These are phyloP conservation scores for Odocoileus virginianus DNA, from an alignment of 2,113 vertebrate species.

Conservation along the genomic window DNA sequence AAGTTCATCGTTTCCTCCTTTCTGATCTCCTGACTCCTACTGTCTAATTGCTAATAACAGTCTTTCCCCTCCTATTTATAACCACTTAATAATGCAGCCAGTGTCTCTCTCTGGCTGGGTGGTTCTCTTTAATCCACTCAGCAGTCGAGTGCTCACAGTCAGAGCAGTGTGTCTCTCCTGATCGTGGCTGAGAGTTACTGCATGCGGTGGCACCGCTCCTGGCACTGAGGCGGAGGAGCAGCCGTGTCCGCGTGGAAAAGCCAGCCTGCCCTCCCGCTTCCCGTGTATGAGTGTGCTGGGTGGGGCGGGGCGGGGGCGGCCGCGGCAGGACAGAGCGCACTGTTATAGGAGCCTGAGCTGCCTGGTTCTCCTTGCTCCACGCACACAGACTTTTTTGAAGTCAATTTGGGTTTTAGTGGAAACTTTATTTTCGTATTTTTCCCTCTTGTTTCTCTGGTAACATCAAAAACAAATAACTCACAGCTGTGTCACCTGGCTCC, in stretches of 20 bases:
- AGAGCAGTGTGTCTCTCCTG: constrained; percentile 52
- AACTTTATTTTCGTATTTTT: constrained; percentile 74
- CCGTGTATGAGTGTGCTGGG: neutral
- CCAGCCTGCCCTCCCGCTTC: neutral
- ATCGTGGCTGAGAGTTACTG: constrained; percentile 31
- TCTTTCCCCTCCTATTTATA: constrained; percentile 74
- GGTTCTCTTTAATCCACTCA: constrained; percentile 44
- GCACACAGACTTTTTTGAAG: constrained; percentile 41
- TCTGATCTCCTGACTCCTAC: neutral
- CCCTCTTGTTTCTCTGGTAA: constrained; percentile 80
- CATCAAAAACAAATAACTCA: constrained; percentile 78
- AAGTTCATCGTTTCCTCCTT: constrained; percentile 66
- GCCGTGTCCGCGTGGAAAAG: neutral
- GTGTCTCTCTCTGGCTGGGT: constrained; percentile 27
- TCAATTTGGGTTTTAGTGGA: constrained; percentile 69
- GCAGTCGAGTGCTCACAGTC: constrained; percentile 35
- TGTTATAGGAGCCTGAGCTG: constrained; percentile 19
- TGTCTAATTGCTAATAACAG: constrained; percentile 38
- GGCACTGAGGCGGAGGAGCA: neutral
- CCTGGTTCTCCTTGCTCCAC: constrained; percentile 47
- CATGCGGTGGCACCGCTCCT: neutral
- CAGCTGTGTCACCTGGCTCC: constrained; percentile 68
- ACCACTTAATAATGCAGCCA: constrained; percentile 49
- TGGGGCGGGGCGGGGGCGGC: neutral
- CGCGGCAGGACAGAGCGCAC: neutral